Evolutionary conservation across 2,888 invertebrate species (phyloP).

Genomic region (Cosmia pyralina): DNA sequence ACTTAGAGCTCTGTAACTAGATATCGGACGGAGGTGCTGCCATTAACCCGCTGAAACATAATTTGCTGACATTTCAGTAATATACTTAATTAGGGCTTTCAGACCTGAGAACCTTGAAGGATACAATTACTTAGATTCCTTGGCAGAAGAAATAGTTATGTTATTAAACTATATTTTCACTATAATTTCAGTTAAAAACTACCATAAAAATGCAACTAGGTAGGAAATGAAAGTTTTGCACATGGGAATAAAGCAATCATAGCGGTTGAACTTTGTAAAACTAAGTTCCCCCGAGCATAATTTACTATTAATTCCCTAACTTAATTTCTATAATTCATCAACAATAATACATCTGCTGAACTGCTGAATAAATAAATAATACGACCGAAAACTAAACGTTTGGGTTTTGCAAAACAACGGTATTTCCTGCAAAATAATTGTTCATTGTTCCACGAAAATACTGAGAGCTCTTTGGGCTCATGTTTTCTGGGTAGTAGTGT

Average conservation of each 20-base stretch:
- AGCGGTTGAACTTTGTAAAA: neutral
- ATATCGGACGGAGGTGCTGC: constrained; percentile 36
- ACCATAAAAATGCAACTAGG: neutral
- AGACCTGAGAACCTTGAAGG: constrained; percentile 3
- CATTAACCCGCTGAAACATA: constrained; percentile 42
- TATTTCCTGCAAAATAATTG: constrained; percentile 35
- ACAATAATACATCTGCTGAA: neutral
- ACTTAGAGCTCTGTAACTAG: constrained; percentile 53
- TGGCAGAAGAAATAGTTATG: neutral
- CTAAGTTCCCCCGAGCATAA: neutral
- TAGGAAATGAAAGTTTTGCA: neutral
- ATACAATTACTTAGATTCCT: neutral
- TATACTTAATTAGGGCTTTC: constrained; percentile 40
- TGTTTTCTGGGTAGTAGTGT: constrained; percentile 49
- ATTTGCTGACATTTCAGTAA: constrained; percentile 41
- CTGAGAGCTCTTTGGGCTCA: constrained; percentile 28
- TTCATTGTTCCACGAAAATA: constrained; percentile 41
- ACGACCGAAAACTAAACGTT: neutral
- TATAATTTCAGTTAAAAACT: neutral
- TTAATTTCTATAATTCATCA: neutral
- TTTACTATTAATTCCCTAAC: neutral
- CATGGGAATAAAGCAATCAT: neutral
- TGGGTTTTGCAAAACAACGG: constrained; percentile 16
- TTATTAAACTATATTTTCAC: neutral
- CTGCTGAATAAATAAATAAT: constrained; percentile 1